Evolutionary conservation across 2,888 invertebrate species (phyloP), one percentile per base, ranked within the genome.

Genomic region (Megamerina dolium): DNA sequence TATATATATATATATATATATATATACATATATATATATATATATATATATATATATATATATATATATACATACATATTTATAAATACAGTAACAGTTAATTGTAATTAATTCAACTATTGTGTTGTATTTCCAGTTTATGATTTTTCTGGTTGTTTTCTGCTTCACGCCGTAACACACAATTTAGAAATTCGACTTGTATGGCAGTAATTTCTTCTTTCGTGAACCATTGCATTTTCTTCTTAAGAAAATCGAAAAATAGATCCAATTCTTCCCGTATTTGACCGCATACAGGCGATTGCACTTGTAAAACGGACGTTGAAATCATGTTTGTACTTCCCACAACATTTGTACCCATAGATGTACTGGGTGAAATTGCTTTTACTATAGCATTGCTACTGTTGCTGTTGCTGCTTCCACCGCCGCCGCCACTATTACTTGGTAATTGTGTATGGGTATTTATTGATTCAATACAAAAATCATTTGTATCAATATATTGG

Each of bases 151-250:
- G n/a, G n/a, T n/a, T n/a, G n/a, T n/a, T 41, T 18, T 56, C 53
- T 9, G 58, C 57, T 47, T 68, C 68, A 44, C 60, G 63, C 16
- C 58, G 56, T 29, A 68, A 52, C 21, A 68, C 67, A 26, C 63
- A 62, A 46, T 68, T 68, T 4, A 68, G 50, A 47, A 68, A 66
- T 43, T 68, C 69, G 43, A 68, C 62, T 46, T 68, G 68, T 40
- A 68, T 66, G 20, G 60, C 58, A 23, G 69, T 66, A 3, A 68
- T 65, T 40, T 68, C 67, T 10, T 61, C 59, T 16, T 61, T 57
- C 13, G 65, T 57, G 32, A 68, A 61, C 26, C 57, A 61, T 52
- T 66, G 64, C 39, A 68, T 66, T 50, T 68, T 68, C 47, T 62
- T 64, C 41, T 68, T 68, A 5, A 68, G 54, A 35, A 68, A 68